Base-by-base conservation (phyloP, 2,888 invertebrate genomes). In the Belgica antarctica region DNA sequence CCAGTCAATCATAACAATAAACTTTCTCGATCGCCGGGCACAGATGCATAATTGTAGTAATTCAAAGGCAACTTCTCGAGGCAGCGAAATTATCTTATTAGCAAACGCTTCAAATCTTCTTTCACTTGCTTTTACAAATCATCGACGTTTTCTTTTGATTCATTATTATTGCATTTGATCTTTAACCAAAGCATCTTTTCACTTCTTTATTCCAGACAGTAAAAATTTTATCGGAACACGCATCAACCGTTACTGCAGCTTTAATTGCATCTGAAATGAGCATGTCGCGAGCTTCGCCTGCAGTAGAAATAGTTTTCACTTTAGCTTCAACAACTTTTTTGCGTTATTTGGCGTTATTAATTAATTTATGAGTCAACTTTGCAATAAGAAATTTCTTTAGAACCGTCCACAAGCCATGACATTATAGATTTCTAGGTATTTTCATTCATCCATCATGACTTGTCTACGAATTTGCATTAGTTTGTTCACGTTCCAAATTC, bases 121-220 rank as follows among this genome's bases (percentile, higher is more conserved):
- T n/a, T n/a, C n/a, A n/a, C 52, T 8, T 52, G 22, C 7, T 52
- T 52, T 12, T 46, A 4, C 46, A n/a, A 4, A 5, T 7, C 46
- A 46, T n/a, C n/a, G n/a, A 5, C 52, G 5, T 31, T 31, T 52
- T 7, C 31, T 12, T 24, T 24, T 68, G 47, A 68, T 68, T 68
- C 68, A 68, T 68, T 47, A 68, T 68, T 52, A 68, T 68, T 68
- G 57, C 57, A 57, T 68, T 57, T 68, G 68, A 68, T 68, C 68
- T 68, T 68, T 68, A 46, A 57, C 68, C 25, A 8, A n/a, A 2
- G 17, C 24, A 27, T 12, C 27, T 7, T n/a, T n/a, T n/a, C 19
- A 27, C 22, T 59, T 59, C 27, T 59, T 5, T 4, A 10, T 8
- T 31, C 15, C 17, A 17, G 22, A 17, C 2, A 52, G 52, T n/a